These are phyloP conservation scores for Channa argus DNA, from an alignment of 2,113 vertebrate species.

Conservation along the genomic window DNA sequence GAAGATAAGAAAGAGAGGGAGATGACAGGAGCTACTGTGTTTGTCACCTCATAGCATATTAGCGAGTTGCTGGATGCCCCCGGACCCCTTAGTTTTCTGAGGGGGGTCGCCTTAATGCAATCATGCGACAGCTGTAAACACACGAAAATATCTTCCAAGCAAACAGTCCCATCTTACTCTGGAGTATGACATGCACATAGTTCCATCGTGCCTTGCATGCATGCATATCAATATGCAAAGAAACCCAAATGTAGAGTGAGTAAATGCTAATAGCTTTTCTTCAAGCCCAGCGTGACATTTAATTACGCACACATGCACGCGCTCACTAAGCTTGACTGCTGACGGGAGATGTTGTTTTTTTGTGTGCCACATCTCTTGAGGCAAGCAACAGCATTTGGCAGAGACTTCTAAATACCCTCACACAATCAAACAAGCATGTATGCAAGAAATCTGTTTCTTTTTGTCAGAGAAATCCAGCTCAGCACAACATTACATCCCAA, in stretches of 20 bases:
- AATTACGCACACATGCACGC: constrained; percentile 43
- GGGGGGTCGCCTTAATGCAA: neutral
- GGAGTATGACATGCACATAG: constrained; percentile 2
- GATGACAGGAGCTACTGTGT: constrained; percentile 21
- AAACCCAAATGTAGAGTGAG: neutral
- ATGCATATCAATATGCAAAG: constrained; percentile 33
- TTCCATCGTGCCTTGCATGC: constrained; percentile 5
- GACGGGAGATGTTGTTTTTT: constrained; percentile 15
- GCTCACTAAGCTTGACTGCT: constrained; percentile 40
- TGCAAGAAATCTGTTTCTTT: too few relatives aligned
- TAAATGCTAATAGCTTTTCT: constrained; percentile 55
- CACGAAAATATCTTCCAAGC: neutral
- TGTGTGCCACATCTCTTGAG: constrained; percentile 10
- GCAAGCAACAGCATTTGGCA: neutral
- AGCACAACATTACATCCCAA: neutral
- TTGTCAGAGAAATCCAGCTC: neutral
- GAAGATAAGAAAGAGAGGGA: constrained; percentile 48
- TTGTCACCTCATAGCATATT: constrained; percentile 47
- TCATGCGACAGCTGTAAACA: constrained; percentile 3
- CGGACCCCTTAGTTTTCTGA: neutral
- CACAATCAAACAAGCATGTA: neutral
- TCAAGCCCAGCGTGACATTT: constrained; percentile 60
- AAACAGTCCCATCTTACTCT: neutral
- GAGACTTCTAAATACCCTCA: constrained; percentile 4
- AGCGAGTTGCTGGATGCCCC: constrained; percentile 7